These are phyloP conservation scores for Acrocyrtus sp. DNA, from an alignment of 2,888 invertebrate species.

Conservation along the genomic window DNA sequence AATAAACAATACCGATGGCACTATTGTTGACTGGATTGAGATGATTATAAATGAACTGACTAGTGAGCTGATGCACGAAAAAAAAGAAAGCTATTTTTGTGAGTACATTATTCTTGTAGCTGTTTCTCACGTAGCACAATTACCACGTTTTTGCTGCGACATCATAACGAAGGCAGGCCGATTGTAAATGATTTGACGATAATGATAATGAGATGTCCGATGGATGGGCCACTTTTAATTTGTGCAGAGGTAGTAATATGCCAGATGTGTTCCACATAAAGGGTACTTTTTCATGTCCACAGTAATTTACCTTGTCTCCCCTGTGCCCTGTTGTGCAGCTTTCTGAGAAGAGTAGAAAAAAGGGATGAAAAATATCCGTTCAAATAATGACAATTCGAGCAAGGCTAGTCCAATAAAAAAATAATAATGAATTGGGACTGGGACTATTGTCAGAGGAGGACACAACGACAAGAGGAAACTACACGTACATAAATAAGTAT, in stretches of 20 bases:
- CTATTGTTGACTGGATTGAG: too few species aligned
- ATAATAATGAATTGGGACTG: not conserved
- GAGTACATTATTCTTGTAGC: too few species aligned
- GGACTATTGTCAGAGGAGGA: not conserved
- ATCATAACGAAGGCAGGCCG: too few species aligned
- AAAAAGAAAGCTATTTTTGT: too few species aligned
- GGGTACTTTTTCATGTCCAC: not conserved
- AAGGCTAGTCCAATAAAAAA: not conserved
- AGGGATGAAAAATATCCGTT: not conserved
- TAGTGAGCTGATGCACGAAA: too few species aligned
- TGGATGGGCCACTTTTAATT: not conserved
- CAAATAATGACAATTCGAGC: not conserved
- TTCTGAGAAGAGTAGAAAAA: not conserved
- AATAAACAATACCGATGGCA: too few species aligned
- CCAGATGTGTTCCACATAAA: not conserved
- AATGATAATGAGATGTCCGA: not conserved
- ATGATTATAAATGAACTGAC: too few species aligned
- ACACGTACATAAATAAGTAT: not conserved
- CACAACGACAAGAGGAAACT: constrained; percentile 3
- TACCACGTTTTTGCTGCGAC: too few species aligned
- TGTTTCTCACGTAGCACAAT: too few species aligned
- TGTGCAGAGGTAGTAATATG: not conserved
- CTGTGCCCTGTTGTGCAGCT: not conserved
- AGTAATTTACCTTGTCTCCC: constrained; percentile 12
- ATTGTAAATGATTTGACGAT: too few species aligned